Evolutionary conservation across 1,140 invertebrate species (phyloP), one percentile per base, ranked within the genome.

Genomic region (Leptinotarsa defecta): DNA sequence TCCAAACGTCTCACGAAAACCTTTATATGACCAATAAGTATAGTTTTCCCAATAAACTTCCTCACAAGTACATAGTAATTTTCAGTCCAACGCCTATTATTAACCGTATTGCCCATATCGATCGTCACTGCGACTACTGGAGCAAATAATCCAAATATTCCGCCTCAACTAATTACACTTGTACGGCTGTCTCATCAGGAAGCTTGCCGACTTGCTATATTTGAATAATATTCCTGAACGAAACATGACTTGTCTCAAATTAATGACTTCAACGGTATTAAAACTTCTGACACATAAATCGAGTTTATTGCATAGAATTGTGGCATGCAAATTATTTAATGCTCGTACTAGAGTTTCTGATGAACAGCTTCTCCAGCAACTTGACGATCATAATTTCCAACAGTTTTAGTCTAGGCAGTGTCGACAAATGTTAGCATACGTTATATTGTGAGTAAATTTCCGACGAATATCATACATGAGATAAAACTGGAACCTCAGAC

Each of bases 201-300:
- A 17, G 15, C 52, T 15, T 19, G 52, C 15, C 52, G 52, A 15
- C n/a, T 57, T 19, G 52, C 52, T 19, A 57, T 57, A 57, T 57
- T 57, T 19, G 52, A 57, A 57, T 57, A 57, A 57, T 57, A 57
- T 57, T 57, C 15, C 52, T 57, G 52, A 57, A 57, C n/a, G 52
- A 57, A 57, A 57, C 13, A 57, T 57, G 52, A 17, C 52, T 57
- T 57, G 15, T 57, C n/a, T 57, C 52, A 57, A 57, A 57, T 57
- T 57, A 57, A 57, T 57, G 52, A 57, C 52, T 19, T 19, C n/a
- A 57, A n/a, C 17, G 52, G 52, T 57, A 57, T 57, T 57, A 57
- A 57, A 57, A 57, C 52, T 57, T 57, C n/a, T 57, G 52, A 57
- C 52, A 57, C 52, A 57, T 57, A 57, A 57, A 57, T 57, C 52